phyloP scores from a whole-genome alignment of 2,888 invertebrate species.

The Diarsia dahlii region DNA sequence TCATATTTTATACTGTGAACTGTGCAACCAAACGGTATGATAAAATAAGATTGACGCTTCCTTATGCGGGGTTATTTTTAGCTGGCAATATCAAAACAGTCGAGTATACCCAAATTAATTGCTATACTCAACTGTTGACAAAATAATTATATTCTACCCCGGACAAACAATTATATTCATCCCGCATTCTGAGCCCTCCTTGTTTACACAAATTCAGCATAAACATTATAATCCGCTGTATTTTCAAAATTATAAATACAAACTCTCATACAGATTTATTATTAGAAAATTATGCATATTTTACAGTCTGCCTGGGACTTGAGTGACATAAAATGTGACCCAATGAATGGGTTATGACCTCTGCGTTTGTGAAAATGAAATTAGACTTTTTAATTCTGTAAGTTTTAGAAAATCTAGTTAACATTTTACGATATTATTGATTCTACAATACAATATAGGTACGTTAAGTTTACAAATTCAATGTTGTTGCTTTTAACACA shows the following conservation, averaged over 20 bases:
- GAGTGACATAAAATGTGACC: conserved; percentile 60
- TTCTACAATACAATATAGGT: not conserved
- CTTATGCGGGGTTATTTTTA: conserved; percentile 34
- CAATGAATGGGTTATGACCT: conserved; percentile 45
- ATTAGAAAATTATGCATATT: conserved; percentile 65
- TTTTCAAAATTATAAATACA: conserved; percentile 62
- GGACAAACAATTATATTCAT: conserved; percentile 38
- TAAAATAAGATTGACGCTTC: conserved; percentile 50
- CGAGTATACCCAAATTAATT: conserved; percentile 44
- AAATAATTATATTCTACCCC: conserved; percentile 47
- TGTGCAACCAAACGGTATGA: conserved; percentile 25
- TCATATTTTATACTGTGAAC: conserved; percentile 20
- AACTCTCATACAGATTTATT: conserved; percentile 56
- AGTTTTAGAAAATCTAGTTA: conserved; percentile 15
- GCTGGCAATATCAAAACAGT: conserved; percentile 36
- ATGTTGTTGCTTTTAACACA: not conserved
- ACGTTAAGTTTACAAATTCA: not conserved
- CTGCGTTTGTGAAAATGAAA: conserved; percentile 11
- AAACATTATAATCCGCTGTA: conserved; percentile 49
- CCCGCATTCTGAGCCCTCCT: conserved; percentile 38
- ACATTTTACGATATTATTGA: conserved; percentile 8
- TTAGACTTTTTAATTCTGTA: conserved; percentile 38
- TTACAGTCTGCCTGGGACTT: conserved; percentile 47
- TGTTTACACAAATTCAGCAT: conserved; percentile 51
- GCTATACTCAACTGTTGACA: conserved; percentile 53